Conservation (phyloP, 2,888 invertebrate species). For the Epistrophe eligans region DNA sequence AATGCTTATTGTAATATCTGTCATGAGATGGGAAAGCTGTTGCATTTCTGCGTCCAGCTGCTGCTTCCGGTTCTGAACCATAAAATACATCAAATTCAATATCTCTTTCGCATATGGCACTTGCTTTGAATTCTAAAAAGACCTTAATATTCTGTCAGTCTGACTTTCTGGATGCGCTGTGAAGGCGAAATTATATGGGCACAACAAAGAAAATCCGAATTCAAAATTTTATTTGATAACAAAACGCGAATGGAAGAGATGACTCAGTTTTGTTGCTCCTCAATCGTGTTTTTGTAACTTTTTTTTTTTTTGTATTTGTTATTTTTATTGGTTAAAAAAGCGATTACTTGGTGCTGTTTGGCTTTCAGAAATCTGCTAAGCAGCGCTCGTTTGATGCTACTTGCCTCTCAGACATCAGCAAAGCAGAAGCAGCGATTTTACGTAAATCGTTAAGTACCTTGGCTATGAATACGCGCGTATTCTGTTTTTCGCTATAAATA, state of each 20-base stretch:
- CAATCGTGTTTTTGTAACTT: constrained; percentile 50
- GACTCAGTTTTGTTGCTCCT: constrained; percentile 63
- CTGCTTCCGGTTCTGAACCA: constrained; percentile 66
- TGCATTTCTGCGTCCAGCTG: constrained; percentile 62
- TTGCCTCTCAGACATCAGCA: constrained; percentile 47
- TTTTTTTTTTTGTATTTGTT: constrained; percentile 30
- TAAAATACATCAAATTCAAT: constrained; percentile 64
- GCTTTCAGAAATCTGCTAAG: constrained; percentile 37
- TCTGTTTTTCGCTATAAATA: constrained; percentile 71
- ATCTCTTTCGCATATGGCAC: constrained; percentile 54
- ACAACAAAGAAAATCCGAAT: constrained; percentile 62
- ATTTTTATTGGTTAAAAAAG: constrained; percentile 37
- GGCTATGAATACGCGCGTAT: constrained; percentile 39
- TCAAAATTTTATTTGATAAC: constrained; percentile 56
- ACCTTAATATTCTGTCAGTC: constrained; percentile 55
- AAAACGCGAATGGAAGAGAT: constrained; percentile 50
- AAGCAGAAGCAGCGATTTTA: constrained; percentile 46
- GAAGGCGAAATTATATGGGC: not conserved
- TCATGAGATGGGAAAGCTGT: constrained; percentile 33
- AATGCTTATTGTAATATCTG: constrained; percentile 12
- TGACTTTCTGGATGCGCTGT: constrained; percentile 28
- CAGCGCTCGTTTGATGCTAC: constrained; percentile 16
- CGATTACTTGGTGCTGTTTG: constrained; percentile 31
- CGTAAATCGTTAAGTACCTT: constrained; percentile 68
- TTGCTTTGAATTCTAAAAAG: constrained; percentile 71